These are phyloP conservation scores for Syngnathus acus DNA, from an alignment of 2,797 vertebrate genomes.

Conservation along the genomic window DNA sequence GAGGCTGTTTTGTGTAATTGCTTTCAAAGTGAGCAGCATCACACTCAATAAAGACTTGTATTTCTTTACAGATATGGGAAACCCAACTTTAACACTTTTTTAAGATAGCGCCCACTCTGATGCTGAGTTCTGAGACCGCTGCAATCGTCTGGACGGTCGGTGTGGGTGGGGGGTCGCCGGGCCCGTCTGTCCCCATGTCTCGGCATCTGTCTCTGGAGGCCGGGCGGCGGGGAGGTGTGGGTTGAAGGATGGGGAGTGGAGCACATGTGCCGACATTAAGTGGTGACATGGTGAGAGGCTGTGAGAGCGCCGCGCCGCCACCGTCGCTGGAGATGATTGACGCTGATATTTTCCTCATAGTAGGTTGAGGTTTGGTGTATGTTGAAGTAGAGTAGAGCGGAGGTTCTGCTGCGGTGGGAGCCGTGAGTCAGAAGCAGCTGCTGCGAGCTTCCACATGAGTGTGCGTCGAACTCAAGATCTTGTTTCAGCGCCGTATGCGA, in stretches of 20 bases:
- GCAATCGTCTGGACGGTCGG: background rate
- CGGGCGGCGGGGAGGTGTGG: slow-evolving; percentile 55
- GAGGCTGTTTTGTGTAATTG: slow-evolving; percentile 51
- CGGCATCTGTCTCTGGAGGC: slow-evolving; percentile 54
- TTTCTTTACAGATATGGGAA: background rate
- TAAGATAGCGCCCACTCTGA: no score
- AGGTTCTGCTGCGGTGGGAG: slow-evolving; percentile 30
- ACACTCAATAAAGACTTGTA: slow-evolving; percentile 28
- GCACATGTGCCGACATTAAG: slow-evolving; percentile 60
- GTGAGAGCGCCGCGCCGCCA: background rate
- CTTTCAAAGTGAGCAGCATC: slow-evolving; percentile 41
- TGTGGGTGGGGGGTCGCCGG: slow-evolving; percentile 32
- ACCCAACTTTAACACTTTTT: no score
- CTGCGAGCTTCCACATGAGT: slow-evolving; percentile 27
- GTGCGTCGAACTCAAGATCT: slow-evolving; percentile 22
- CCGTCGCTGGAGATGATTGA: slow-evolving; percentile 3
- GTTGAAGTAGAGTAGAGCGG: background rate
- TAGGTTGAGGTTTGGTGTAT: background rate
- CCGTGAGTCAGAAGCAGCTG: slow-evolving; percentile 59
- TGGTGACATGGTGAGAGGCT: slow-evolving; percentile 55
- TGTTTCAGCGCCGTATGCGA: slow-evolving; percentile 28
- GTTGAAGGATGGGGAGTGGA: slow-evolving; percentile 72
- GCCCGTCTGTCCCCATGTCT: slow-evolving; percentile 62
- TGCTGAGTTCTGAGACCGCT: no score
- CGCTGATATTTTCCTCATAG: background rate